Evolutionary conservation across 23 tunicate species (phyloP).

Genomic region (Styela clava): DNA sequence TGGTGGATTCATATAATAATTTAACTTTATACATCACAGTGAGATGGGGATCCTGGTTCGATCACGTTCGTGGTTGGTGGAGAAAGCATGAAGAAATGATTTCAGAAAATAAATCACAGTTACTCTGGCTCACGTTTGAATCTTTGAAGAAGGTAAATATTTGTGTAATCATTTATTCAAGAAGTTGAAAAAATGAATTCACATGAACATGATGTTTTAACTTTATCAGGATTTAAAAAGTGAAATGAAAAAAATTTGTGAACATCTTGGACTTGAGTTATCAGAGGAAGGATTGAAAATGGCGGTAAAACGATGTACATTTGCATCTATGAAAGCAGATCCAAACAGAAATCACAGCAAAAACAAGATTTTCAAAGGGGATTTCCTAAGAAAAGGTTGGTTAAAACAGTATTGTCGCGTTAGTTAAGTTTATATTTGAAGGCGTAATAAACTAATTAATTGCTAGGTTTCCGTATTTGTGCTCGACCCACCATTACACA

Average conservation of each 20-base stretch:
- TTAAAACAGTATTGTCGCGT: neutral
- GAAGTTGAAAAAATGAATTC: neutral
- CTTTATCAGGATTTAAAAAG: slow-evolving; percentile 2
- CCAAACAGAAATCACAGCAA: slow-evolving; percentile 24
- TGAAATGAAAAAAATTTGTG: slow-evolving; percentile 8
- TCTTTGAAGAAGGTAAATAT: slow-evolving; percentile 4
- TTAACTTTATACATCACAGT: slow-evolving; percentile 1
- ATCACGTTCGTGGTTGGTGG: slow-evolving; percentile 28
- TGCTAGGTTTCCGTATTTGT: no score
- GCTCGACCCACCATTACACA: no score
- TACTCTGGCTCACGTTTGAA: slow-evolving; percentile 30
- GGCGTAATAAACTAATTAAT: neutral
- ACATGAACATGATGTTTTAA: neutral
- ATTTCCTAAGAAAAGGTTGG: slow-evolving; percentile 24
- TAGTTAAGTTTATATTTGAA: neutral
- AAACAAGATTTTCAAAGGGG: slow-evolving; percentile 24
- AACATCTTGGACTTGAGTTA: slow-evolving; percentile 14
- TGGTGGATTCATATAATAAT: no score
- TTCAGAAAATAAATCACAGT: neutral
- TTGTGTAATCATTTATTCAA: neutral
- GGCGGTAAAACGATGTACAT: slow-evolving; percentile 27
- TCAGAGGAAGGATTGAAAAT: slow-evolving; percentile 19
- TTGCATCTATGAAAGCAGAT: slow-evolving; percentile 33
- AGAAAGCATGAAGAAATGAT: slow-evolving; percentile 11
- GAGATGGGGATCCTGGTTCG: slow-evolving; percentile 30